phyloP scores from a whole-genome alignment of 2,113 vertebrate genomes.

The Centropus unirufus region DNA sequence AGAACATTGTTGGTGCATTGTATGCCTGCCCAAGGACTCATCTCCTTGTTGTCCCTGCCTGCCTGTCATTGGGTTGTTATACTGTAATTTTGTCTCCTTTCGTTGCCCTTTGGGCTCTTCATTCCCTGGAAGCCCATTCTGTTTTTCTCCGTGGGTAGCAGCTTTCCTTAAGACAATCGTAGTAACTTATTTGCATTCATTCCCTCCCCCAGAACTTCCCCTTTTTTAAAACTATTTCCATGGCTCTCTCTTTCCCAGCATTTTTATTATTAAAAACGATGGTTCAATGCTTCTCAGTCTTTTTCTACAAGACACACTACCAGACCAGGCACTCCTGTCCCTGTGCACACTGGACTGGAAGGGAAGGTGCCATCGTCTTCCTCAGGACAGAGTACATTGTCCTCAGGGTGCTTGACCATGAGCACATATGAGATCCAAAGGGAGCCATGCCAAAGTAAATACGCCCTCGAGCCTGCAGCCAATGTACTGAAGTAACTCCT shows the following conservation, averaged over 20 bases:
- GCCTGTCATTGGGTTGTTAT: background rate
- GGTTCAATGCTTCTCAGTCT: background rate
- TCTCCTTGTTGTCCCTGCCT: background rate
- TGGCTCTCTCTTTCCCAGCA: background rate
- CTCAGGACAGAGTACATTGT: background rate
- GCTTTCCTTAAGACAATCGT: background rate
- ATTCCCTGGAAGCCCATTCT: background rate
- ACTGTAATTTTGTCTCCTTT: background rate
- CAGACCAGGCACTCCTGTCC: background rate
- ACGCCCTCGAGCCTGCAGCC: background rate
- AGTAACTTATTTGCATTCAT: background rate
- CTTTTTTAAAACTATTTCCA: background rate
- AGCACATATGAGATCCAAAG: background rate
- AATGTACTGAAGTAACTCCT: background rate
- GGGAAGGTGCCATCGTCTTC: background rate
- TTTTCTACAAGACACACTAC: background rate
- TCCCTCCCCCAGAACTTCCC: background rate
- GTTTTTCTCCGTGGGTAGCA: background rate
- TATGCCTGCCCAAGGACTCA: background rate
- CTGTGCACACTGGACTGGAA: background rate
- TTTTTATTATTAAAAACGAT: background rate
- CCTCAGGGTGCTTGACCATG: background rate
- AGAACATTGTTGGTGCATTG: accelerated
- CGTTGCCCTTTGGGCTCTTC: background rate
- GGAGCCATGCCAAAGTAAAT: conserved; percentile 15